A percentile compares a stretch with the other conserved stretches of the same genome.
Evolutionary conservation across 2,888 invertebrate species (phyloP).

Genomic region (Callosobruchus maculatus): DNA sequence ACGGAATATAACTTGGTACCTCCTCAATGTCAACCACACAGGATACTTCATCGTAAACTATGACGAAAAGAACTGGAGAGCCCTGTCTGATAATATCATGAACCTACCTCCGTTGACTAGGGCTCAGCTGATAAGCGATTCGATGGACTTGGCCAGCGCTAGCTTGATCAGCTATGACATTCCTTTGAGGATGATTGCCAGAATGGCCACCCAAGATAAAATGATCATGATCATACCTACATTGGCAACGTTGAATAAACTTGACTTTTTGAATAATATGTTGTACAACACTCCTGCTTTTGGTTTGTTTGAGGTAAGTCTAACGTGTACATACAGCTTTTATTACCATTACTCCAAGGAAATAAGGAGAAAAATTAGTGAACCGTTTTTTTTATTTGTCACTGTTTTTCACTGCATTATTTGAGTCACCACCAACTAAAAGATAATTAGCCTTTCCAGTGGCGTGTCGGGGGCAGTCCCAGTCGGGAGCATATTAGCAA

Average conservation of each 20-base stretch:
- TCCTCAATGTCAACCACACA: conserved; percentile 63
- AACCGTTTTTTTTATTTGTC: too few species aligned
- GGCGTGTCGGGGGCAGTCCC: too few species aligned
- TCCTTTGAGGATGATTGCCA: conserved; percentile 53
- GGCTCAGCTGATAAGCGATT: conserved; percentile 69
- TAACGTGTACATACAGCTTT: too few species aligned
- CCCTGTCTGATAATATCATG: conserved; percentile 53
- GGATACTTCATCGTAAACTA: conserved; percentile 69
- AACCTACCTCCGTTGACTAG: conserved; percentile 58
- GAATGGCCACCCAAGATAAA: conserved; percentile 47
- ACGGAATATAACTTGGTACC: conserved; percentile 54
- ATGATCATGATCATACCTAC: conserved; percentile 57
- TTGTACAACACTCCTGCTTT: conserved; percentile 57
- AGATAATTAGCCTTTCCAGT: too few species aligned
- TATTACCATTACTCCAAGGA: too few species aligned
- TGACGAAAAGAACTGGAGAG: conserved; percentile 59
- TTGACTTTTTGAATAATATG: conserved; percentile 59
- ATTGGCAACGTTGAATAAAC: conserved; percentile 55
- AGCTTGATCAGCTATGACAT: conserved; percentile 57
- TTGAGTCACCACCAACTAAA: too few species aligned
- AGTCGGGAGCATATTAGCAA: too few species aligned
- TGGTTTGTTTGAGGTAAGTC: conserved; percentile 57
- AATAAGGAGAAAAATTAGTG: neutral
- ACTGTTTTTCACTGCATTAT: too few species aligned
- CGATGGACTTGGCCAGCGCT: conserved; percentile 57